Percentiles rank a stretch among this genome's conserved stretches.
Evolutionary conservation across 2,113 vertebrate genomes (phyloP).

Genomic region (Emydocephalus ijimae): DNA sequence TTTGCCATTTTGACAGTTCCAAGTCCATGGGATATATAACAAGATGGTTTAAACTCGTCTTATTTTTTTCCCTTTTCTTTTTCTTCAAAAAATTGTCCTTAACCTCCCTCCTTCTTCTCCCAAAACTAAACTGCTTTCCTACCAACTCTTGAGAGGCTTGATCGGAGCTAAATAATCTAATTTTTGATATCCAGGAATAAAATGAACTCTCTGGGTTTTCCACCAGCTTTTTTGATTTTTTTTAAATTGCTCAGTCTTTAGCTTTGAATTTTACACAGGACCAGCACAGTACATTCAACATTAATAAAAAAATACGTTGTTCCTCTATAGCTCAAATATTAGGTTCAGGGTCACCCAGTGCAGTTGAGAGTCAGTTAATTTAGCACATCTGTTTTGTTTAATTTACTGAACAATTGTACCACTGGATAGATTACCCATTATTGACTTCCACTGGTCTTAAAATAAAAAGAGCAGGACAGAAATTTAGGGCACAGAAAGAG

Average conservation of each 20-base stretch:
- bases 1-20: constrained; percentile 71
- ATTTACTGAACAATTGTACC: not conserved
- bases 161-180: constrained; percentile 60
- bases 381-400: not conserved
- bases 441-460: not conserved
- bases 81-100: constrained; percentile 49
- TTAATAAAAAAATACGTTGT: not conserved
- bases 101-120: constrained; percentile 47
- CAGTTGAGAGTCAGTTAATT: not conserved
- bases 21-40: constrained; percentile 66
- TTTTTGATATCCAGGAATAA: constrained; percentile 62
- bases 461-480: not conserved
- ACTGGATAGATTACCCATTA: not conserved
- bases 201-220: constrained; percentile 51
- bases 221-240: constrained; percentile 51
- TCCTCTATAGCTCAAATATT: not conserved
- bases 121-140: constrained; percentile 65
- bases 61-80: constrained; percentile 45
- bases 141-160: constrained; percentile 66
- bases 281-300: too few species aligned
- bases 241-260: not conserved
- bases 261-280: not conserved
- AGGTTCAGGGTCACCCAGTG: not conserved
- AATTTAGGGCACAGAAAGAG: not conserved
- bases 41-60: constrained; percentile 70